Evolutionary conservation across 1,140 invertebrate species (phyloP).

Genomic region (Leptinotarsa undecemlineata): DNA sequence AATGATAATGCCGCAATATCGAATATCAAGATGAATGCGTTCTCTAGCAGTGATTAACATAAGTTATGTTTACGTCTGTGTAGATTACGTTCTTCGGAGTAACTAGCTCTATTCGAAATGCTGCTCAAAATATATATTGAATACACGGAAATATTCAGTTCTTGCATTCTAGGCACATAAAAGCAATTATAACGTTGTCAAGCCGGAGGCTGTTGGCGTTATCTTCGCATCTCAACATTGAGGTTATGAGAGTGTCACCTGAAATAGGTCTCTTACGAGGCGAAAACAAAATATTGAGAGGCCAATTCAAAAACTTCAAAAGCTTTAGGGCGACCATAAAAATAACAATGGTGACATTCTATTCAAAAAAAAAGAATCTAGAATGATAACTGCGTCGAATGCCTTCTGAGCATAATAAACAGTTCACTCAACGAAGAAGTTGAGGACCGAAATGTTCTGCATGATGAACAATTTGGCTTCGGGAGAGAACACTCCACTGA

Average conservation of each 20-base stretch:
- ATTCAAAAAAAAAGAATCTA: no score
- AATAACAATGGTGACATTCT: no score
- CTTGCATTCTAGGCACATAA: constrained; percentile 32
- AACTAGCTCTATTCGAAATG: constrained; percentile 20
- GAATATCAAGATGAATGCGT: constrained; percentile 11
- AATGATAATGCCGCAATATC: constrained; percentile 12
- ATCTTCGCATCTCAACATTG: constrained; percentile 19
- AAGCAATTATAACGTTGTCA: constrained; percentile 33
- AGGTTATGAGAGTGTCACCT: constrained; percentile 1
- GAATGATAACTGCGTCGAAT: no score
- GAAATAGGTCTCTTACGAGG: neutral
- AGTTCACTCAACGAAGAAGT: no score
- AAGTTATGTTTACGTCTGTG: constrained; percentile 14
- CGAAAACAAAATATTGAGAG: neutral
- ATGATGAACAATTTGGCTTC: no score
- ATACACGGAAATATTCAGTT: constrained; percentile 32
- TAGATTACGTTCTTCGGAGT: neutral
- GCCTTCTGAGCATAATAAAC: no score
- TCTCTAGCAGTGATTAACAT: constrained; percentile 10
- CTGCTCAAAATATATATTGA: constrained; percentile 20
- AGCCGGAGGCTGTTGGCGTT: constrained; percentile 20
- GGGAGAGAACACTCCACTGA: no score
- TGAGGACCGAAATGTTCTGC: no score
- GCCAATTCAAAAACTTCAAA: no score
- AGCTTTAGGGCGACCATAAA: no score